phyloP scores from a whole-genome alignment of 30 jellyfish, hydroid and myxozoan genomes.

The Aurelia aurita region DNA sequence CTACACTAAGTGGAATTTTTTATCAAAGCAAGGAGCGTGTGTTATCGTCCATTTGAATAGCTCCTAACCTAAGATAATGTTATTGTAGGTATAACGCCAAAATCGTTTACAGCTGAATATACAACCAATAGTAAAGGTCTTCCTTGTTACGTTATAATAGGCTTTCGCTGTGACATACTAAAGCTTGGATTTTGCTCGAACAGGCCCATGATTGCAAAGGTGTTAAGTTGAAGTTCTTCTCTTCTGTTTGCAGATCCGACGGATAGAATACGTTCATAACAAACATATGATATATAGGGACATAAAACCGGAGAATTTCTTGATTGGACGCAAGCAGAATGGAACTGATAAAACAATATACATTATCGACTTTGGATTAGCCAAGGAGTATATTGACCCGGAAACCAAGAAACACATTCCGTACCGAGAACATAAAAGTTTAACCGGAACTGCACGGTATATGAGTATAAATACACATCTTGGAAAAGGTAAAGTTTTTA shows the following conservation, averaged over 20 bases:
- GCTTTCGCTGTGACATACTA: no score
- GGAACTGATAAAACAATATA: conserved; percentile 95
- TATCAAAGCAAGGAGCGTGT: no score
- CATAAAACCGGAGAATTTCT: conserved; percentile 98
- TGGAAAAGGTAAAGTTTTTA: conserved; percentile 85
- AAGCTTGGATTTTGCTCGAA: no score
- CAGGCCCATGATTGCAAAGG: no score
- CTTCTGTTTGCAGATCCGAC: conserved; percentile 72
- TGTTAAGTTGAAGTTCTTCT: no score
- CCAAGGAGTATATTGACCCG: conserved; percentile 99
- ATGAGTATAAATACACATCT: conserved; percentile 99
- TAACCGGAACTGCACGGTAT: conserved; percentile 99
- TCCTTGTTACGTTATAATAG: no score
- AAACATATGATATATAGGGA: conserved; percentile 98
- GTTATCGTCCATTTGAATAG: no score
- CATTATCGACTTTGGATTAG: conserved; percentile 98
- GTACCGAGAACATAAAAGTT: conserved; percentile 96
- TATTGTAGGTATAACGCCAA: no score
- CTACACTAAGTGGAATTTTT: no score
- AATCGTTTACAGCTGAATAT: no score
- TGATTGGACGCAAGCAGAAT: conserved; percentile 95
- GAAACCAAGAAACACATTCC: conserved; percentile 98
- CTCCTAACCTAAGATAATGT: no score
- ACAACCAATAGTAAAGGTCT: no score
- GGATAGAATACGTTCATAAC: conserved; percentile 95